Evolutionary conservation across 2,797 vertebrate genomes (phyloP), one percentile per base, ranked within the genome.

Genomic region (Chaunax sp.): DNA sequence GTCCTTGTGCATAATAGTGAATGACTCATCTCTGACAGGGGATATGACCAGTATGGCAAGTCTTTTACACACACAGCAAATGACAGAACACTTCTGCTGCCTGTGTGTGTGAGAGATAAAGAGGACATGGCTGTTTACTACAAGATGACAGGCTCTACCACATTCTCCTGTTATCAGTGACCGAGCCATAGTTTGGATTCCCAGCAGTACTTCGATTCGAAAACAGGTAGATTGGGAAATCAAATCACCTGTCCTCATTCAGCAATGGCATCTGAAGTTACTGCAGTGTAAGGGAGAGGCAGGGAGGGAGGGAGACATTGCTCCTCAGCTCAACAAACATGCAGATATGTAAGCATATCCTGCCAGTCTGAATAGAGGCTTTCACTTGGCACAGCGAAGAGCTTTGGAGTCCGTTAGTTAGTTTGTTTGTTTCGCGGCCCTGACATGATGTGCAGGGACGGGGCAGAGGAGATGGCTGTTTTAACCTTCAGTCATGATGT

Each of bases 401-500:
- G n/a, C n/a, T n/a, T n/a, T n/a, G 45, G 67, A 8, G 54, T 50
- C 49, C 0, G 55, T 81, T 69, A 68, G 57, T 19, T 76, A 66
- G 10, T 12, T 77, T 79, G 74, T 80, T 86, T 81, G 60, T 73
- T 73, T 64, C 83, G 72, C 20, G 46, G 69, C 52, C 46, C 47
- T 52, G 75, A 64, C 16, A 26, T 37, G 15, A 25, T 33, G 5
- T 59, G 43, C 19, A 33, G 44, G n/a, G 44, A 53, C n/a, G 30
- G 18, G 47, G 53, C 50, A 37, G 25, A 2, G 51, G 23, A 26
- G 64, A 47, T 50, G 45, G 19, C 50, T 82, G 64, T 82, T 5
- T 86, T 77, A 61, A 72, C 60, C 78, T 84, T 64, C 60, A 85
- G 60, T 63, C 72, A 78, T 45, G 40, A 72, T 78, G 79, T 81